Conservation (phyloP, 92 coral and sea anemone genomes). For the Nematostella vectensis region DNA sequence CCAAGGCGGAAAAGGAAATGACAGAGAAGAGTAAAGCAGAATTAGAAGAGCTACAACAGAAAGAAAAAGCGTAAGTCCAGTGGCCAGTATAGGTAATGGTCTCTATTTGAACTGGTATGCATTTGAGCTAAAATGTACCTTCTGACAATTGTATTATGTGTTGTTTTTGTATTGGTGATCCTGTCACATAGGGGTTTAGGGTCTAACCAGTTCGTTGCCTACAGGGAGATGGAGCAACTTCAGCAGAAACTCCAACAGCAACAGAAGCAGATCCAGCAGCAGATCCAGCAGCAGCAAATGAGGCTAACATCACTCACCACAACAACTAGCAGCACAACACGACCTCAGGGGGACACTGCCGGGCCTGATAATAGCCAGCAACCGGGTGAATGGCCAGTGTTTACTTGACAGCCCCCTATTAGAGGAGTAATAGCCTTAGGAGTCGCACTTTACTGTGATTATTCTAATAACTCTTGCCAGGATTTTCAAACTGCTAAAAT, state of each 20-base stretch:
- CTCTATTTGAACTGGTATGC: too few species aligned
- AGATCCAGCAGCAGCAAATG: conserved; percentile 68
- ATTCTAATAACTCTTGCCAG: too few species aligned
- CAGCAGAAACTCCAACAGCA: conserved; percentile 72
- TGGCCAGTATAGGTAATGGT: too few species aligned
- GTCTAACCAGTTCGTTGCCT: not conserved
- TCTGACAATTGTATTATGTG: too few species aligned
- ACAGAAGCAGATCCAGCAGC: conserved; percentile 61
- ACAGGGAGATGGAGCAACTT: conserved; percentile 66
- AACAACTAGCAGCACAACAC: conserved; percentile 31
- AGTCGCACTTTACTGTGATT: too few species aligned
- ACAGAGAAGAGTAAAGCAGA: conserved; percentile 41
- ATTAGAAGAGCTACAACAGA: conserved; percentile 22
- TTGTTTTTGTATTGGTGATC: too few species aligned
- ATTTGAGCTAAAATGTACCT: too few species aligned
- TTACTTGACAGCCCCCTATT: too few species aligned
- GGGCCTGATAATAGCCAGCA: conserved; percentile 23
- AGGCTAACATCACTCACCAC: conserved; percentile 45
- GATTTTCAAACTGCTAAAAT: too few species aligned
- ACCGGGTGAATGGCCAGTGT: conserved; percentile 3
- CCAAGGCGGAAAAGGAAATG: conserved; percentile 36
- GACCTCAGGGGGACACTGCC: conserved; percentile 37
- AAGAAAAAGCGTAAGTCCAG: conserved; percentile 28
- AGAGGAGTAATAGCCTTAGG: too few species aligned
- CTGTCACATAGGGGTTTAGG: too few species aligned